These are phyloP conservation scores for Crenuchus spilurus DNA, from an alignment of 2,797 vertebrate genomes.

Conservation along the genomic window DNA sequence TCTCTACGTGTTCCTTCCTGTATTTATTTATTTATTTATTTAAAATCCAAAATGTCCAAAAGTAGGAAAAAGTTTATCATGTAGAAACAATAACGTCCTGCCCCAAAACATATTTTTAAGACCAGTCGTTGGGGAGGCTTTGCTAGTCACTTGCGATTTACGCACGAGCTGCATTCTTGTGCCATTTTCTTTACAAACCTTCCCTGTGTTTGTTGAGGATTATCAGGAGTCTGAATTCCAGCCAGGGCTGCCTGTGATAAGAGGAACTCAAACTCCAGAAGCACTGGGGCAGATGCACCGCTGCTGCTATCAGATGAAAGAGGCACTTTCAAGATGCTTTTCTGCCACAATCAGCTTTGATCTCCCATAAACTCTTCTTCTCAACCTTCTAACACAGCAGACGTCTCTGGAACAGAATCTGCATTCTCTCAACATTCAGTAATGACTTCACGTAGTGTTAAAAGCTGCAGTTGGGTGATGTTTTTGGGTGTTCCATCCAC, in stretches of 20 bases:
- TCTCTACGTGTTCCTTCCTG: too few species aligned
- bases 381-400: conserved; percentile 7
- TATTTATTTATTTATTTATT: too few species aligned
- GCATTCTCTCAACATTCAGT: background rate
- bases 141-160: conserved; percentile 17
- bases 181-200: conserved; percentile 58
- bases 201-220: conserved; percentile 65
- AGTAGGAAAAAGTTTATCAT: background rate
- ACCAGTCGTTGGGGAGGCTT: background rate
- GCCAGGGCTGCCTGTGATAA: conserved; percentile 72
- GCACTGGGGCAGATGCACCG: conserved; percentile 69
- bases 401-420: background rate
- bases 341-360: conserved; percentile 41
- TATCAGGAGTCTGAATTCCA: conserved; percentile 76
- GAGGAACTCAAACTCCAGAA: conserved; percentile 63
- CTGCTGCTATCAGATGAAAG: conserved; percentile 74
- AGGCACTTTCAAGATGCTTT: conserved; percentile 73
- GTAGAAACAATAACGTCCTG: background rate
- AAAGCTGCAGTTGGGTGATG: background rate
- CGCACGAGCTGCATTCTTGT: conserved; percentile 48
- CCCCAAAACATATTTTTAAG: background rate
- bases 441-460: background rate
- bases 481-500: background rate
- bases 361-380: conserved; percentile 25
- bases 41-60: too few species aligned